phyloP scores from a whole-genome alignment of 2,113 vertebrate species.

The Tilapia sparmanii region DNA sequence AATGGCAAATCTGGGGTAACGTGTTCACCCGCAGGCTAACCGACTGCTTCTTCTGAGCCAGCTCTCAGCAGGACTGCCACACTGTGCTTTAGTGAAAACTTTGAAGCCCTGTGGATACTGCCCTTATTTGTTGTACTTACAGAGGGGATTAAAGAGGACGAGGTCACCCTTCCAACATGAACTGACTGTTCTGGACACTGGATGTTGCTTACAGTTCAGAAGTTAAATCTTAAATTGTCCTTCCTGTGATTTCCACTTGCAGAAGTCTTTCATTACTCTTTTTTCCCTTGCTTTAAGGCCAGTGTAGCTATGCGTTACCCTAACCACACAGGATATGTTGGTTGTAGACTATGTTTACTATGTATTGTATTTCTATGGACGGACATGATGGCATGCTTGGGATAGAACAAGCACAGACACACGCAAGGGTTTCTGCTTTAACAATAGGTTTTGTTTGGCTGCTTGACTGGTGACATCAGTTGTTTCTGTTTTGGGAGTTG shows the following conservation, averaged over 20 bases:
- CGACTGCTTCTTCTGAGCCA: background rate
- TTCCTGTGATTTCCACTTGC: constrained; percentile 13
- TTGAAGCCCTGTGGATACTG: background rate
- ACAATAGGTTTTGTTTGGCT: constrained; percentile 30
- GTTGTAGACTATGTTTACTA: constrained; percentile 17
- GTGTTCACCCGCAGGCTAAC: background rate
- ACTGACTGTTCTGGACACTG: background rate
- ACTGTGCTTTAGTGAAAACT: background rate
- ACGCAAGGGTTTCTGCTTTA: background rate
- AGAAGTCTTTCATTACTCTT: constrained; percentile 45
- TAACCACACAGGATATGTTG: constrained; percentile 35
- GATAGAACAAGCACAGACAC: background rate
- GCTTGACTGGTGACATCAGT: constrained; percentile 38
- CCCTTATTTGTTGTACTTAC: background rate
- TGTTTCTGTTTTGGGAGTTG: background rate
- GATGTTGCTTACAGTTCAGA: background rate
- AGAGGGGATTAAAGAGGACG: background rate
- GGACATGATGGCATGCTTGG: background rate
- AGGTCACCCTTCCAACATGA: background rate
- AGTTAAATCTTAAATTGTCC: background rate
- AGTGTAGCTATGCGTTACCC: constrained; percentile 13
- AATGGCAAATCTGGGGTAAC: background rate
- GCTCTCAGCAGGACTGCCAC: background rate
- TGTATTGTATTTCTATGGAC: constrained; percentile 13
- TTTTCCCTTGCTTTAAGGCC: background rate